These are phyloP conservation scores for Rhagonycha lutea DNA, from an alignment of 2,888 invertebrate genomes.

Conservation along the genomic window DNA sequence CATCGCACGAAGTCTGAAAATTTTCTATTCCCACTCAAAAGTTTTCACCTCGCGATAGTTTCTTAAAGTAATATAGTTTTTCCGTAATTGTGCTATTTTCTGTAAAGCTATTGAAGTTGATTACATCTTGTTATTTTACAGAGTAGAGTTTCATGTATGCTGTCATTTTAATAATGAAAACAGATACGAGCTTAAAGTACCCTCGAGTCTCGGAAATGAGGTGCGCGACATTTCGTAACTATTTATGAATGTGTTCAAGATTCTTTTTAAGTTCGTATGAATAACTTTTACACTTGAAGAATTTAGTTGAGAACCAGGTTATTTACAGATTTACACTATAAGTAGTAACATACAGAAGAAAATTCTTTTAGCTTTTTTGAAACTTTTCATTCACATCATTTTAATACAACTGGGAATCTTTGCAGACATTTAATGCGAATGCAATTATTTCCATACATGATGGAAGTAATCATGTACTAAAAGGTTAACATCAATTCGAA, in stretches of 20 bases:
- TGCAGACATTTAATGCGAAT: too few species aligned
- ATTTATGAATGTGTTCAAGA: constrained; percentile 14
- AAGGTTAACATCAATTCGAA: too few species aligned
- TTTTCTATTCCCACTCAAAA: not conserved
- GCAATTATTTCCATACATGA: too few species aligned
- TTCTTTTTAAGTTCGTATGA: constrained; percentile 7
- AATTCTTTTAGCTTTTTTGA: not conserved
- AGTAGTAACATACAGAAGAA: not conserved
- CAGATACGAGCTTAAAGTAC: constrained; percentile 17
- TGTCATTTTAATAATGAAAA: constrained; percentile 23
- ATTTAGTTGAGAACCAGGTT: not conserved
- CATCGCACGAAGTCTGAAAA: not conserved
- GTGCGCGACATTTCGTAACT: constrained; percentile 17
- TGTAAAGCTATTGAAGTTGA: not conserved
- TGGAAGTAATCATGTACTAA: too few species aligned
- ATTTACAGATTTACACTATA: not conserved
- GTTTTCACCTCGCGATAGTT: not conserved
- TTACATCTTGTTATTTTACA: constrained; percentile 15
- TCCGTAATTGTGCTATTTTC: not conserved
- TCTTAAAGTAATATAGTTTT: not conserved
- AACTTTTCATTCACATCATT: not conserved
- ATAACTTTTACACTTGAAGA: not conserved
- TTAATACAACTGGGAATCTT: too few species aligned
- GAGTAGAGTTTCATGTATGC: constrained; percentile 18
- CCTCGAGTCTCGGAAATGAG: constrained; percentile 17